phyloP scores from a whole-genome alignment of 2,888 invertebrate species.

The Dolichomitus sp. region DNA sequence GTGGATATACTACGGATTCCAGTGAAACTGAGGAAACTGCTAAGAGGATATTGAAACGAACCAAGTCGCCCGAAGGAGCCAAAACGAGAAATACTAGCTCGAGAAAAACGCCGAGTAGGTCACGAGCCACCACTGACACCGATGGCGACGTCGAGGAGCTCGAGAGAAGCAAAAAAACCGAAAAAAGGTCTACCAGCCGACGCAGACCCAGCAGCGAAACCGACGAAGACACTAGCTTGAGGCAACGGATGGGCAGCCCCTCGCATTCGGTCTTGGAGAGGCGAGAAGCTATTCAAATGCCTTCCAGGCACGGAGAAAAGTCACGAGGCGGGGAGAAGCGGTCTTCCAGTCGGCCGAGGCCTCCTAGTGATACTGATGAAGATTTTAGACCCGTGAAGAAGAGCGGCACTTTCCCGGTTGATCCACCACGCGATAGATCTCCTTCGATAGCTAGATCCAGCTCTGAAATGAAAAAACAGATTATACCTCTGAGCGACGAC shows the following conservation, averaged over 20 bases:
- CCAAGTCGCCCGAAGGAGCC: slow-evolving; percentile 75
- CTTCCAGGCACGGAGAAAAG: slow-evolving; percentile 39
- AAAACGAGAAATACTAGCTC: slow-evolving; percentile 3
- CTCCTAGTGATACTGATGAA: slow-evolving; percentile 32
- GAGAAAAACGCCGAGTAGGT: slow-evolving; percentile 59
- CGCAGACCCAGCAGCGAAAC: slow-evolving; percentile 49
- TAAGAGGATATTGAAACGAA: slow-evolving; percentile 45
- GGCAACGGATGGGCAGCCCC: slow-evolving; percentile 25
- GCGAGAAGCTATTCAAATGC: slow-evolving; percentile 28
- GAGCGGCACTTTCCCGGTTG: slow-evolving; percentile 77
- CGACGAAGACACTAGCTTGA: slow-evolving; percentile 36
- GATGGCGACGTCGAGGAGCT: slow-evolving; percentile 58
- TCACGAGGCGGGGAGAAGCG: slow-evolving; percentile 13
- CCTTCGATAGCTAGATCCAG: slow-evolving; percentile 59
- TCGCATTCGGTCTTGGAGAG: slow-evolving; percentile 12
- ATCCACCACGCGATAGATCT: slow-evolving; percentile 3
- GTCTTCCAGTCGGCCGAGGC: background rate
- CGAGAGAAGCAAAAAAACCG: slow-evolving; percentile 53
- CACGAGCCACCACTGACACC: slow-evolving; percentile 63
- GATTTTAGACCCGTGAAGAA: slow-evolving; percentile 81
- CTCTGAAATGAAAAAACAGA: slow-evolving; percentile 78
- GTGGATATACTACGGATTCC: slow-evolving; percentile 75
- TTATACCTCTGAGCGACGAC: slow-evolving; percentile 81
- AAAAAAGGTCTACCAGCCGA: slow-evolving; percentile 60
- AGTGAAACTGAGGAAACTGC: slow-evolving; percentile 75